phyloP scores from a whole-genome alignment of 2,797 vertebrate species.

The Coregonus suidteri region DNA sequence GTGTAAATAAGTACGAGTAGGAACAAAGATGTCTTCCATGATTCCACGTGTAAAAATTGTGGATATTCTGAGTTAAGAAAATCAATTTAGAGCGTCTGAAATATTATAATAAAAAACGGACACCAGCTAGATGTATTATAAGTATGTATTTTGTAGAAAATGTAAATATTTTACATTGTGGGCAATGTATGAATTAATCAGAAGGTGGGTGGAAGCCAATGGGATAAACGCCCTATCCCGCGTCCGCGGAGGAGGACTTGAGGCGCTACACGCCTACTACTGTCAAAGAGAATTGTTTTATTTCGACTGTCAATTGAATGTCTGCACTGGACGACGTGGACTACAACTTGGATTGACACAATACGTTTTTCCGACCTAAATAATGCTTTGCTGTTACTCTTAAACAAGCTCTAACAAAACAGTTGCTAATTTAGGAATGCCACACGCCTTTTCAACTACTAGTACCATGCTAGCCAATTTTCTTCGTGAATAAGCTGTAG shows the following conservation, averaged over 20 bases:
- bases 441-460: background rate
- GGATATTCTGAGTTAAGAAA: background rate
- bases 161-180: background rate
- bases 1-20: background rate
- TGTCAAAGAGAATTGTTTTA: background rate
- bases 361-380: background rate
- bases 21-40: background rate
- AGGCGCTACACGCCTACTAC: background rate
- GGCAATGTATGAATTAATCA: background rate
- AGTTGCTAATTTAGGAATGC: background rate
- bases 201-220: background rate
- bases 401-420: background rate
- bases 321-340: slow-evolving; percentile 1
- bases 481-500: background rate
- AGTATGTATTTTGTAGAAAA: background rate
- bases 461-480: background rate
- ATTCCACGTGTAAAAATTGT: background rate
- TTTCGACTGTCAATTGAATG: background rate
- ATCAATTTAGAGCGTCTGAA: background rate
- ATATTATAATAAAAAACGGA: background rate
- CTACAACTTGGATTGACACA: background rate
- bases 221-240: background rate
- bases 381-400: background rate
- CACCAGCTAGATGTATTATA: background rate
- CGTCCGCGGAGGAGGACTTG: background rate